Percentiles rank a stretch among this genome's conserved stretches.
phyloP scores from a whole-genome alignment of 2,113 vertebrate genomes.

The Myocastor coypus region DNA sequence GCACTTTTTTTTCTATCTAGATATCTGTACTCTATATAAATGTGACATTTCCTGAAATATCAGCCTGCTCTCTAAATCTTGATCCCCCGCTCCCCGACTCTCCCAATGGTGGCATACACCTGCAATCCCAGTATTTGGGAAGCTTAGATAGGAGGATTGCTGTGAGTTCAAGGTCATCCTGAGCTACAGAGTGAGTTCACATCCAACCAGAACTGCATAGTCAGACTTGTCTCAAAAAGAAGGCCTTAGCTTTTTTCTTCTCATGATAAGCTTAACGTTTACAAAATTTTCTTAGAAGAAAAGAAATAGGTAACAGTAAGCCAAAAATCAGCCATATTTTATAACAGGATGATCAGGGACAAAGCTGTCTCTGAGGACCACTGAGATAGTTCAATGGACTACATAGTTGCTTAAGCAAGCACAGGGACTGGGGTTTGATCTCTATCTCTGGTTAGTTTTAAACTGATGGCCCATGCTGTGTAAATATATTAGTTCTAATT shows the following conservation, averaged over 20 bases:
- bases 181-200: not conserved
- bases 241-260: not conserved
- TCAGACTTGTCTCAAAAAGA: not conserved
- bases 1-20: not conserved
- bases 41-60: not conserved
- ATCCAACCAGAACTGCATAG: not conserved
- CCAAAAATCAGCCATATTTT: not conserved
- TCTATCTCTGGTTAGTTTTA: slow-evolving; percentile 47
- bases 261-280: not conserved
- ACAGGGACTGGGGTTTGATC: not conserved
- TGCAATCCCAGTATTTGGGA: not conserved
- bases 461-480: slow-evolving; percentile 27
- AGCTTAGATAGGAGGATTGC: not conserved
- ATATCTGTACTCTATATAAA: not conserved
- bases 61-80: not conserved
- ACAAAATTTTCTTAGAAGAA: not conserved
- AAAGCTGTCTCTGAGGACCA: not conserved
- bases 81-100: too few species aligned
- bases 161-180: not conserved
- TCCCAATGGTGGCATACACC: not conserved
- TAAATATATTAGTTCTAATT: slow-evolving; percentile 55
- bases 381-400: too few species aligned
- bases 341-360: not conserved
- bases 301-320: not conserved
- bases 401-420: too few species aligned